A percentile compares a stretch with the other conserved stretches of the same genome.
These are phyloP conservation scores for Catostomus latipinnis DNA, from an alignment of 2,797 vertebrate genomes.

Conservation along the genomic window DNA sequence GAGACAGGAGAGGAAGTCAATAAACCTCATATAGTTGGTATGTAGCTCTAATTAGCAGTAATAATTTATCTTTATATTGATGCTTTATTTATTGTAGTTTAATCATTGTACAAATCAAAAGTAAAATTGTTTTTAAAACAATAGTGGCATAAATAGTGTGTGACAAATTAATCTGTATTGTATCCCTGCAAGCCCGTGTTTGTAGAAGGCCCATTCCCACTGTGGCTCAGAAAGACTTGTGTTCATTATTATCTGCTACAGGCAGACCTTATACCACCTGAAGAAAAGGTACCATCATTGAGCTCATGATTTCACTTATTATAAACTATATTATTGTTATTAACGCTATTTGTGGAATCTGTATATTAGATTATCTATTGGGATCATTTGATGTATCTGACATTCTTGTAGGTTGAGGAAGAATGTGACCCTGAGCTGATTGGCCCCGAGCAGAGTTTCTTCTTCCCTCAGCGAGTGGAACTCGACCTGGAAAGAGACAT, in stretches of 20 bases:
- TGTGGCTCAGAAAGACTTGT: conserved; percentile 86
- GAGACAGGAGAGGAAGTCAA: conserved; percentile 68
- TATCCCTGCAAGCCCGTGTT: conserved; percentile 76
- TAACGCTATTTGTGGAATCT: too few species aligned
- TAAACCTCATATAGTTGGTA: conserved; percentile 76
- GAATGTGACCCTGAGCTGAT: conserved; percentile 80
- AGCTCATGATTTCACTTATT: neutral
- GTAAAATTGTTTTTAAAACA: too few species aligned
- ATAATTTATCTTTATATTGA: neutral
- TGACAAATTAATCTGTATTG: too few species aligned
- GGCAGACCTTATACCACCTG: conserved; percentile 78
- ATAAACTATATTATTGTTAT: too few species aligned
- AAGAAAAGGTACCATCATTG: conserved; percentile 73
- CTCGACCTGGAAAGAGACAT: conserved; percentile 80
- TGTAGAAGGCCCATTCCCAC: conserved; percentile 88
- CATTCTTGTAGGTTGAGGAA: conserved; percentile 70
- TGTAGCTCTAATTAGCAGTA: conserved; percentile 8
- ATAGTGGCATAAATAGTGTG: too few species aligned
- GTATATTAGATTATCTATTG: neutral
- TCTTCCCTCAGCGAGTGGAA: conserved; percentile 83
- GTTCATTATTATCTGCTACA: conserved; percentile 87
- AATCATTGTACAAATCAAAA: neutral
- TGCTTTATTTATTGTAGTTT: neutral
- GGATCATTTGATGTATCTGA: neutral
- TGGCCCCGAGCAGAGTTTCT: conserved; percentile 82